Percentiles rank a stretch among this genome's conserved stretches.
Evolutionary conservation across 92 coral and sea anemone species (phyloP).

Genomic region (Parazoanthus atlanticus): DNA sequence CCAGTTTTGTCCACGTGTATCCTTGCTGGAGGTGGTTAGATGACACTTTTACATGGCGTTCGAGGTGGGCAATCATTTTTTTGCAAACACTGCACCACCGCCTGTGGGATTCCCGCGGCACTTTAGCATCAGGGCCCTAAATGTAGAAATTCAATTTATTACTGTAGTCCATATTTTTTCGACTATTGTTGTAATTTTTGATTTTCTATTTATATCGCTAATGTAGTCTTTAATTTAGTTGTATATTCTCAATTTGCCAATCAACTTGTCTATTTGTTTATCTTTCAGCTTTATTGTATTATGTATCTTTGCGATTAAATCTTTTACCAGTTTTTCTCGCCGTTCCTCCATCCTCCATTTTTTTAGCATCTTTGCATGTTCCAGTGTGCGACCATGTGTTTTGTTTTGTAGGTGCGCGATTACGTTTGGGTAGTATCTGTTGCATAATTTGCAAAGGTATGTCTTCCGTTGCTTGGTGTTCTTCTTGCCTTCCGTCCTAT

Average conservation of each 20-base stretch:
- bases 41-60: neutral
- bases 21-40: neutral
- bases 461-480: too few species aligned
- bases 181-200: neutral
- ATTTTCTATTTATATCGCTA: neutral
- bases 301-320: neutral
- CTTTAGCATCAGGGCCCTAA: neutral
- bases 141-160: neutral
- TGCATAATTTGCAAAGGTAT: too few species aligned
- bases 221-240: neutral
- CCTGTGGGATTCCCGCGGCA: neutral
- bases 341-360: neutral
- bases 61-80: neutral
- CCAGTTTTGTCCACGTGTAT: neutral
- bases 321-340: neutral
- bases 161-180: neutral
- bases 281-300: neutral
- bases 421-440: too few species aligned
- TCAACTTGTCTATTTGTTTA: neutral
- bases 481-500: too few species aligned
- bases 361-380: too few species aligned
- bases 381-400: too few species aligned
- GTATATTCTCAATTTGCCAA: neutral
- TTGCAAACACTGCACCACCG: neutral
- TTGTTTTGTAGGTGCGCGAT: too few species aligned